Evolutionary conservation across 2,797 vertebrate species (phyloP).

Genomic region (Gadopsis marmoratus): DNA sequence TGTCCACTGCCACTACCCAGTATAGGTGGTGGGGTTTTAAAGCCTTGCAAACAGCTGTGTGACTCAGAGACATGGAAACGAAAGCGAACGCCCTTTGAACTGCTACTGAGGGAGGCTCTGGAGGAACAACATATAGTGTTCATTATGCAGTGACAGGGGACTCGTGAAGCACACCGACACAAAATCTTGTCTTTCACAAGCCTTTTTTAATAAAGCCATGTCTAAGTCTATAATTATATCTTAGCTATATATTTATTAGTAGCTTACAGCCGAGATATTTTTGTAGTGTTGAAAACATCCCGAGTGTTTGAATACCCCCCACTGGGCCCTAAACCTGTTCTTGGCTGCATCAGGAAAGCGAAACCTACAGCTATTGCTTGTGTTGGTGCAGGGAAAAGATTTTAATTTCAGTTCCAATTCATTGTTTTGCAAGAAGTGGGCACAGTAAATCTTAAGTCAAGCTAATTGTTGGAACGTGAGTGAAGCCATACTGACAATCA

Average conservation of each 20-base stretch:
- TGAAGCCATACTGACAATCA: neutral
- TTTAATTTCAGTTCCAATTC: neutral
- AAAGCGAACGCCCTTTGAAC: conserved; percentile 61
- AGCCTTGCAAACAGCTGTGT: conserved; percentile 1
- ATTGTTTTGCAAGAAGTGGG: neutral
- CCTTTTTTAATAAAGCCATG: neutral
- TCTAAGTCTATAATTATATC: neutral
- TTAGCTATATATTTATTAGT: neutral
- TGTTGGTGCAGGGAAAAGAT: neutral
- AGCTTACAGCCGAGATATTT: neutral
- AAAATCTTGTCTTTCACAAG: neutral
- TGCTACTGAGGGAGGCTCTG: conserved; percentile 52
- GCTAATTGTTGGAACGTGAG: neutral
- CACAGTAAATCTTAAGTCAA: neutral
- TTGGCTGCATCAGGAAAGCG: conserved; percentile 50
- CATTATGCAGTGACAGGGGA: conserved; percentile 40
- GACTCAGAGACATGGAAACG: conserved; percentile 57
- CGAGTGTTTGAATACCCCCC: conserved; percentile 11
- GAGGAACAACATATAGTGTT: conserved; percentile 34
- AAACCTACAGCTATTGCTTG: conserved; percentile 52
- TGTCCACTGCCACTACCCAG: neutral
- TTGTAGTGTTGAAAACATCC: neutral
- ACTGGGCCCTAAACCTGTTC: conserved; percentile 38
- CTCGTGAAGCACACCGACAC: neutral
- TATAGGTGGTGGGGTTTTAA: conserved; percentile 36